phyloP scores from a whole-genome alignment of 2,888 invertebrate species.

The Stratiomys singularior region DNA sequence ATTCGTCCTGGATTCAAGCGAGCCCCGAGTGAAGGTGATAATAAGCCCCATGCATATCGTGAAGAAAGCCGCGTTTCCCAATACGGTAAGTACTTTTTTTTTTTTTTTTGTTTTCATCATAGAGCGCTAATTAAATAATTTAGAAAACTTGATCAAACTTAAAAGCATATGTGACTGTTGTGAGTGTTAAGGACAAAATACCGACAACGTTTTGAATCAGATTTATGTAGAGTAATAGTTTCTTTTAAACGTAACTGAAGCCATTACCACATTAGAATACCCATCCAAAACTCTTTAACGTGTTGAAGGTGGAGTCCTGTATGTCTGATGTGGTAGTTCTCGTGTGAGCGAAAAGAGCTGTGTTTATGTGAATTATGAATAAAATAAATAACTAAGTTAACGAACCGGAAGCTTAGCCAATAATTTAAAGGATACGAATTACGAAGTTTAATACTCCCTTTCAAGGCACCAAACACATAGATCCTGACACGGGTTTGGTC shows the following conservation, averaged over 20 bases:
- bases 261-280: too few relatives aligned
- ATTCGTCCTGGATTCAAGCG: conserved; percentile 63
- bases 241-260: too few relatives aligned
- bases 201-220: too few relatives aligned
- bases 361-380: too few relatives aligned
- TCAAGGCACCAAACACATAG: conserved; percentile 79
- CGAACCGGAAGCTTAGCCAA: too few relatives aligned
- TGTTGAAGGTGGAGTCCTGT: not conserved
- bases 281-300: not conserved
- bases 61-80: conserved; percentile 77
- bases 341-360: not conserved
- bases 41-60: conserved; percentile 74
- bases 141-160: not conserved
- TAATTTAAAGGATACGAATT: not conserved
- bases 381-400: too few relatives aligned
- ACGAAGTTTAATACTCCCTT: conserved; percentile 15
- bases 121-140: not conserved
- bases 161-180: conserved; percentile 32
- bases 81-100: conserved; percentile 70
- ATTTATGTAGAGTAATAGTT: too few relatives aligned
- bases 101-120: not conserved
- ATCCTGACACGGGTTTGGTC: conserved; percentile 79
- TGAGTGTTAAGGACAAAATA: not conserved
- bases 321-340: not conserved
- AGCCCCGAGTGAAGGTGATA: conserved; percentile 65